phyloP scores from a whole-genome alignment of 2,797 vertebrate species.

The Pipistrellus nathusii region DNA sequence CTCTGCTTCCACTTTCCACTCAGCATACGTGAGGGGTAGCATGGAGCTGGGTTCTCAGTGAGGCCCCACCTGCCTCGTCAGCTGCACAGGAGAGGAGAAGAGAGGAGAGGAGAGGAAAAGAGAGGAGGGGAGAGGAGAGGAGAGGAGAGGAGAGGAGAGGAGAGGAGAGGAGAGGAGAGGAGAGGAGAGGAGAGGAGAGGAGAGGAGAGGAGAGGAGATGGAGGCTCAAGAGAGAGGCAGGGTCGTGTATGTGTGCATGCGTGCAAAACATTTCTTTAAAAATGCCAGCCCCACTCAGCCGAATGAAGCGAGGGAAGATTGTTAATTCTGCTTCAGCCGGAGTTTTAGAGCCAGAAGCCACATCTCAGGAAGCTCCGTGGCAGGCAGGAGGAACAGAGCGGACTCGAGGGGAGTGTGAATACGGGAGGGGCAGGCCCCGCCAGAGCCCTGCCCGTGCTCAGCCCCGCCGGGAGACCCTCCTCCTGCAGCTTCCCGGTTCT shows the following conservation, averaged over 20 bases:
- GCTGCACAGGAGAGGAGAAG: background rate
- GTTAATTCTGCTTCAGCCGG: slow-evolving; percentile 6
- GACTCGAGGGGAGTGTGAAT: background rate
- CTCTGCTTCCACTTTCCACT: background rate
- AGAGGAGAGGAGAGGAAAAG: no score
- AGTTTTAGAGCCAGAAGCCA: background rate
- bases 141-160: no score
- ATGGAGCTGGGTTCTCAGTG: background rate
- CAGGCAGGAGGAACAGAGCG: background rate
- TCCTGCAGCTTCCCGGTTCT: background rate
- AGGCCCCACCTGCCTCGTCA: background rate
- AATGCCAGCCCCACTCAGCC: background rate
- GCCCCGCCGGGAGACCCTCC: background rate
- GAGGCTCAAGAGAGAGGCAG: background rate
- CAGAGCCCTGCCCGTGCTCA: background rate
- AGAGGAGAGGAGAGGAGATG: no score
- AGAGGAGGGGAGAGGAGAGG: no score
- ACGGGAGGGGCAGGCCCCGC: background rate
- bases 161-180: no score
- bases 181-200: no score
- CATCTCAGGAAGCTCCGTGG: background rate
- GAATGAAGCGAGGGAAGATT: background rate
- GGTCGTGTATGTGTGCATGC: no score
- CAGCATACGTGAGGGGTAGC: background rate
- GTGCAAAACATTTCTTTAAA: background rate